phyloP scores from a whole-genome alignment of 2,797 vertebrate genomes.

The Notoglanidium macrostoma region DNA sequence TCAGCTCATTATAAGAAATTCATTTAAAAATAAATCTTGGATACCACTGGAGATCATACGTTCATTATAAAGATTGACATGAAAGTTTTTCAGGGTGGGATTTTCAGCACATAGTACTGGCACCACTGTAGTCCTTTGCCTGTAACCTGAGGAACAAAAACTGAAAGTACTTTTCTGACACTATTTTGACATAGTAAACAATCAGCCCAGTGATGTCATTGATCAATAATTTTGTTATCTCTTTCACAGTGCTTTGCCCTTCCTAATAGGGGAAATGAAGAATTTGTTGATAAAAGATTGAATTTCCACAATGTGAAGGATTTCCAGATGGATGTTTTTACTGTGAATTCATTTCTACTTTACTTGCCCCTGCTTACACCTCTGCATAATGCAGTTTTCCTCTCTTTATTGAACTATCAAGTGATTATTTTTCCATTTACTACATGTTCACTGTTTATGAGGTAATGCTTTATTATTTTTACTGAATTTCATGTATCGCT shows the following conservation, averaged over 20 bases:
- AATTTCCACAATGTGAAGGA: conserved; percentile 6
- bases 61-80: not conserved
- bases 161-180: not conserved
- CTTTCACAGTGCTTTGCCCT: conserved; percentile 89
- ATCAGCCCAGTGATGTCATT: not conserved
- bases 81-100: not conserved
- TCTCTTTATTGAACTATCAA: not conserved
- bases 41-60: not conserved
- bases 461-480: not conserved
- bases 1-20: not conserved
- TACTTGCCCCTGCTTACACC: not conserved
- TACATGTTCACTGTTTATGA: not conserved
- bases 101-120: not conserved
- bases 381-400: not conserved
- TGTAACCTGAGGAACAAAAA: not conserved
- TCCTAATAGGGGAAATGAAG: conserved; percentile 69
- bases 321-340: conserved; percentile 15
- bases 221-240: conserved; percentile 17
- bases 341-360: conserved; percentile 11
- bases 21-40: not conserved
- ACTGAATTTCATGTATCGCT: not conserved
- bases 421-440: not conserved
- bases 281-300: conserved; percentile 14
- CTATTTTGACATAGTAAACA: not conserved
- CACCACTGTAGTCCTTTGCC: not conserved